phyloP scores from a whole-genome alignment of 2,888 invertebrate genomes.

The Hoplodrina blanda region DNA sequence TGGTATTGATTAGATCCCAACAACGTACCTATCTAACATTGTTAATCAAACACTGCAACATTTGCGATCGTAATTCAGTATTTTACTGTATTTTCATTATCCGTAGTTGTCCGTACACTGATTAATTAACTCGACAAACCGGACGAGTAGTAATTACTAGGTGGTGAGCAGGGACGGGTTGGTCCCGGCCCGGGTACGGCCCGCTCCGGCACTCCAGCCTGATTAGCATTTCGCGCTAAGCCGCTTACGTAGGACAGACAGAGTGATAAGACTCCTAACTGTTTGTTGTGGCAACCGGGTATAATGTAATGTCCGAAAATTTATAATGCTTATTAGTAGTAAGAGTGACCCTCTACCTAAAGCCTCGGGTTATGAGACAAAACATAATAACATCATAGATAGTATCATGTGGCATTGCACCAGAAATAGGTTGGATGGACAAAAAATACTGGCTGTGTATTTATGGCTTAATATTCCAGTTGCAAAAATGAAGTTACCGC shows the following conservation, averaged over 20 bases:
- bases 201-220: constrained; percentile 33
- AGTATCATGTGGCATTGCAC: background rate
- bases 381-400: background rate
- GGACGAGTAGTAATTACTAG: constrained; percentile 61
- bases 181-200: constrained; percentile 19
- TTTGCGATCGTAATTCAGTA: constrained; percentile 43
- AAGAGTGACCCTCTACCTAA: constrained; percentile 10
- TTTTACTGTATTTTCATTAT: constrained; percentile 56
- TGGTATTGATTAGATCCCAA: no score
- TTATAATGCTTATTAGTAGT: constrained; percentile 3
- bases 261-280: constrained; percentile 44
- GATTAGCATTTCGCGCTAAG: constrained; percentile 58
- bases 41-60: constrained; percentile 28
- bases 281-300: constrained; percentile 41
- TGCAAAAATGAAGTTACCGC: background rate
- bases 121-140: constrained; percentile 63
- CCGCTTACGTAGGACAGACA: constrained; percentile 47
- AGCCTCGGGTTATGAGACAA: constrained; percentile 9
- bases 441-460: background rate
- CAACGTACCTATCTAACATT: constrained; percentile 7
- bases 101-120: constrained; percentile 50
- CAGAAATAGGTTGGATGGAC: background rate
- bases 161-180: constrained; percentile 24
- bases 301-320: constrained; percentile 29
- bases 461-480: background rate